Conservation (phyloP, 2,113 vertebrate genomes). For the Neodon shergylaensis region DNA sequence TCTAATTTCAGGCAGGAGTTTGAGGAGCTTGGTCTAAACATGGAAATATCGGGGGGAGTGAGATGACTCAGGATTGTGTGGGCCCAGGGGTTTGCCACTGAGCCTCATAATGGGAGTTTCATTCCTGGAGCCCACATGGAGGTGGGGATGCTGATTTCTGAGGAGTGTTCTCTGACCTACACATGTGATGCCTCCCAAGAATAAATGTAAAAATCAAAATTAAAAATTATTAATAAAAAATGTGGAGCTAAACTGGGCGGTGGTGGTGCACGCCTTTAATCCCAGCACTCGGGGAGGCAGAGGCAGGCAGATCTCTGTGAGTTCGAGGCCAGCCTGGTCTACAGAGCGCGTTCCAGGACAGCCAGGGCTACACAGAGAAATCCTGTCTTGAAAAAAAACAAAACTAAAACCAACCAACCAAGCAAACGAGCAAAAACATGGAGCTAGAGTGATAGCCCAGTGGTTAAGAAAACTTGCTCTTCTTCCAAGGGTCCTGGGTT, state of each 20-base stretch:
- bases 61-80: too few relatives aligned
- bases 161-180: background rate
- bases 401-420: too few relatives aligned
- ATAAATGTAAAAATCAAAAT: background rate
- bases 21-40: conserved; percentile 8
- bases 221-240: background rate
- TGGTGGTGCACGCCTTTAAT: too few relatives aligned
- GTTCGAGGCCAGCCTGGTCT: background rate
- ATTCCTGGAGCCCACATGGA: background rate
- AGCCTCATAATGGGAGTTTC: background rate
- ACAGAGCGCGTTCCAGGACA: background rate
- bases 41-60: background rate
- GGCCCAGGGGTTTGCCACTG: background rate
- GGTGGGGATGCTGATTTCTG: too few relatives aligned
- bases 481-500: background rate
- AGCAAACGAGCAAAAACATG: too few relatives aligned
- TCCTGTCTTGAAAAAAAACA: background rate
- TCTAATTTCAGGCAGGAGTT: background rate
- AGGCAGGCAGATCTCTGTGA: background rate
- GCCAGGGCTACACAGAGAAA: background rate
- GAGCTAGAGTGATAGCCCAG: background rate
- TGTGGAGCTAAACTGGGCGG: too few relatives aligned
- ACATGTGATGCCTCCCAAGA: background rate
- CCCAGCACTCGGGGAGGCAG: too few relatives aligned
- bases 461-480: background rate